Evolutionary conservation across 2,113 vertebrate species (phyloP).

Genomic region (Gymnobelideus leadbeateri): DNA sequence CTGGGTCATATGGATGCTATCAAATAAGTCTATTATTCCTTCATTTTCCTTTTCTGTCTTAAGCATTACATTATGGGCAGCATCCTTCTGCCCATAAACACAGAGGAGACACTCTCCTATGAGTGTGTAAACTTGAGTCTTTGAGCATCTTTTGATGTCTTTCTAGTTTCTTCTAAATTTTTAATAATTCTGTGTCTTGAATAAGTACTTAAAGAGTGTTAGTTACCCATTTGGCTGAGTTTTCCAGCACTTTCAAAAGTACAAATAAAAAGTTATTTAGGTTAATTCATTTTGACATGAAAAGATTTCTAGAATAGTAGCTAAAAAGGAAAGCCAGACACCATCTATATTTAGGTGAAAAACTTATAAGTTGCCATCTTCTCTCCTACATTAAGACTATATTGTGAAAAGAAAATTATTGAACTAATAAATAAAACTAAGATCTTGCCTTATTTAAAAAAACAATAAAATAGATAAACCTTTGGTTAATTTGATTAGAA

Average conservation of each 20-base stretch:
- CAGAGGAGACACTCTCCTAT: not conserved
- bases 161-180: not conserved
- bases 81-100: not conserved
- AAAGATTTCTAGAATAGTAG: not conserved
- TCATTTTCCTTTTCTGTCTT: not conserved
- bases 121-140: not conserved
- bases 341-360: conserved; percentile 10
- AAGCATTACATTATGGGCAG: not conserved
- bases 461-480: too few species aligned
- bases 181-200: not conserved
- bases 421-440: too few species aligned
- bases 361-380: conserved; percentile 38
- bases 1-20: too few species aligned
- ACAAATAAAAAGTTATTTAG: conserved; percentile 21
- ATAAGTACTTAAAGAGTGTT: not conserved
- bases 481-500: too few species aligned
- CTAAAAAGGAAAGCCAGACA: conserved; percentile 22
- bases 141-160: too few species aligned
- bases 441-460: too few species aligned
- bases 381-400: not conserved
- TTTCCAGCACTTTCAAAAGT: conserved; percentile 16
- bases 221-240: not conserved
- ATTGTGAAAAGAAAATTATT: too few species aligned
- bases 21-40: not conserved
- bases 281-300: not conserved